A percentile compares a stretch with the other conserved stretches of the same genome.
phyloP scores from a whole-genome alignment of 1,140 invertebrate species.

The Ctenoplectra terminalis region DNA sequence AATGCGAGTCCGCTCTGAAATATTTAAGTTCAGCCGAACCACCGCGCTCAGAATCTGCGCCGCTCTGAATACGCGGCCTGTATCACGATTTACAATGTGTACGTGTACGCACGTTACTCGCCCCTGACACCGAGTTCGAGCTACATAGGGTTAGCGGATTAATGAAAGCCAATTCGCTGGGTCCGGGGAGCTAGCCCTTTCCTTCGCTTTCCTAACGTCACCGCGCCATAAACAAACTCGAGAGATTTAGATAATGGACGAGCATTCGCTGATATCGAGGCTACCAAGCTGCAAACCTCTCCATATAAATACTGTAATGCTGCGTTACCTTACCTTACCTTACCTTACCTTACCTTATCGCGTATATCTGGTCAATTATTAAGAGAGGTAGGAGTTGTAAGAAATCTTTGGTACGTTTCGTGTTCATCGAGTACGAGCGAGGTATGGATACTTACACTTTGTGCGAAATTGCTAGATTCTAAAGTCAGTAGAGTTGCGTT shows the following conservation, averaged over 20 bases:
- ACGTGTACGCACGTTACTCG: slow-evolving; percentile 49
- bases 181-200: slow-evolving; percentile 42
- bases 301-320: rapidly evolving
- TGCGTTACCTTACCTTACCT: too few species aligned
- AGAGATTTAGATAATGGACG: slow-evolving; percentile 73
- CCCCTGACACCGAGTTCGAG: slow-evolving; percentile 40
- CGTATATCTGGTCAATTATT: too few species aligned
- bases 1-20: slow-evolving; percentile 79
- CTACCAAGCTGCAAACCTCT: neutral
- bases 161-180: slow-evolving; percentile 82
- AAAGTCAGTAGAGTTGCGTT: too few species aligned
- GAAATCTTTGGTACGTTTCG: too few species aligned
- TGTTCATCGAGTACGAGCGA: too few species aligned
- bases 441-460: too few species aligned
- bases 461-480: too few species aligned
- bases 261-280: slow-evolving; percentile 64
- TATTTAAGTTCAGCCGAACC: slow-evolving; percentile 79
- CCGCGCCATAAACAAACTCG: slow-evolving; percentile 76
- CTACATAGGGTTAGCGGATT: slow-evolving; percentile 80
- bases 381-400: too few species aligned
- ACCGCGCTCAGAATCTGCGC: slow-evolving; percentile 75
- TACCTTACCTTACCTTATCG: too few species aligned
- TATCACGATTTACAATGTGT: slow-evolving; percentile 82
- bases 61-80: slow-evolving; percentile 75
- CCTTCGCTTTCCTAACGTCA: slow-evolving; percentile 74